A percentile compares a stretch with the other conserved stretches of the same genome.
These are phyloP conservation scores for Parauchenoglanis ngamensis DNA, from an alignment of 2,797 vertebrate species.

Conservation along the genomic window DNA sequence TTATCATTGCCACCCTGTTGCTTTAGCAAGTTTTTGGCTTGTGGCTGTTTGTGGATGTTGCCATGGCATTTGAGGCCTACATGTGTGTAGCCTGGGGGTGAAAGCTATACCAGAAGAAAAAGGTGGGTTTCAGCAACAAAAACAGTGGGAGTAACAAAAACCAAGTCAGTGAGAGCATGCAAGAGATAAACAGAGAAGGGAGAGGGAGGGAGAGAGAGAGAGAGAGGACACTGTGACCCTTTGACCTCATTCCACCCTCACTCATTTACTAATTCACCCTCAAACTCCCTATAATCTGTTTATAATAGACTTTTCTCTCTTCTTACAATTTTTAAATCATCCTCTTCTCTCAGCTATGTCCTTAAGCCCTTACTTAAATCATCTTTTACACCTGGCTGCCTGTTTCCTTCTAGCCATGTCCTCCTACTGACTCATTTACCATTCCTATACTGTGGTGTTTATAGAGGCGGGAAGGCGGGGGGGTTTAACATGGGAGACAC, in stretches of 20 bases:
- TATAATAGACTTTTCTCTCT: not conserved
- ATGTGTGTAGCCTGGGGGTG: constrained; percentile 60
- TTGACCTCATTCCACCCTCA: constrained; percentile 7
- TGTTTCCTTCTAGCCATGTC: constrained; percentile 34
- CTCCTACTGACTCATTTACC: constrained; percentile 21
- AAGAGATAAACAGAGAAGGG: constrained; percentile 5
- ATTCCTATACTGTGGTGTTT: constrained; percentile 20
- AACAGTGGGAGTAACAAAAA: constrained; percentile 27
- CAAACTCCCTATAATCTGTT: not conserved
- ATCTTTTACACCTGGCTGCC: constrained; percentile 34
- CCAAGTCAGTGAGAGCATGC: not conserved
- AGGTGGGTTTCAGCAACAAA: constrained; percentile 22
- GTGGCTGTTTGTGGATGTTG: constrained; percentile 68
- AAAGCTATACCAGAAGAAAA: constrained; percentile 49
- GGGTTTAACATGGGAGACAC: not conserved
- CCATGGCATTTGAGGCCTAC: constrained; percentile 70
- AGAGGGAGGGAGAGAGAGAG: constrained; percentile 31
- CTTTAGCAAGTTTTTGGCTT: constrained; percentile 65
- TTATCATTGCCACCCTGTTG: constrained; percentile 72
- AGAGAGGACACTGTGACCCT: constrained; percentile 21
- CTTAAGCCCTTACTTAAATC: not conserved
- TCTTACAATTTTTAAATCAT: not conserved
- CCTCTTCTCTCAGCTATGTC: not conserved
- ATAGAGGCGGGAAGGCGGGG: not conserved
- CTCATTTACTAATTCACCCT: constrained; percentile 10